Conservation (phyloP, 2,888 invertebrate species). For the Kuschelorhynchus macadamiae region DNA sequence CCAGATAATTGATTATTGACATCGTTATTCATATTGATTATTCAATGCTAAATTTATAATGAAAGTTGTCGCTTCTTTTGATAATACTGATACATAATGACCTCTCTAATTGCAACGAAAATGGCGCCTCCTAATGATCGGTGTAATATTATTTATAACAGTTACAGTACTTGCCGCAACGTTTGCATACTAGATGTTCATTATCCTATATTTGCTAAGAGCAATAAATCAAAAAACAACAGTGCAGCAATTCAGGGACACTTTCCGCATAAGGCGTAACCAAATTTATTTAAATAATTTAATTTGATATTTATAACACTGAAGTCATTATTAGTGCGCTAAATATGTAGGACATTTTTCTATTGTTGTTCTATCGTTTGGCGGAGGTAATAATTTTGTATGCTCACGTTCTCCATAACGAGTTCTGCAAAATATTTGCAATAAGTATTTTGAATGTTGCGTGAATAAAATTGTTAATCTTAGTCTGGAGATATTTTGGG, state of each 20-base stretch:
- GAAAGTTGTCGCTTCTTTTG: slow-evolving; percentile 18
- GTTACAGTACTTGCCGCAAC: slow-evolving; percentile 18
- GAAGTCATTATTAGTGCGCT: slow-evolving; percentile 9
- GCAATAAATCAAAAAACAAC: slow-evolving; percentile 23
- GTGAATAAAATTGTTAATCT: no score
- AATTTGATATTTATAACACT: slow-evolving; percentile 18
- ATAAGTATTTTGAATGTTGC: no score
- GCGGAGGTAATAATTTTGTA: no score
- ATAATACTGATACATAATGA: not conserved
- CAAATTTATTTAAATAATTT: slow-evolving; percentile 27
- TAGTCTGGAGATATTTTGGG: no score
- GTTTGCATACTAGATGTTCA: slow-evolving; percentile 12
- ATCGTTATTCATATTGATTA: no score
- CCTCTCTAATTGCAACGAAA: not conserved
- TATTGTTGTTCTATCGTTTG: not conserved
- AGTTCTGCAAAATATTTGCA: no score
- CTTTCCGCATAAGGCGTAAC: slow-evolving; percentile 13
- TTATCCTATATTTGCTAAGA: slow-evolving; percentile 13
- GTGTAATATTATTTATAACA: slow-evolving; percentile 23
- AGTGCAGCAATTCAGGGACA: slow-evolving; percentile 24
- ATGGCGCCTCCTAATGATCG: slow-evolving; percentile 2
- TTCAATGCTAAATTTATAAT: no score
- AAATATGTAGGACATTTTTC: slow-evolving; percentile 25
- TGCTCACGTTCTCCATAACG: no score
- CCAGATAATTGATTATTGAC: no score